Evolutionary conservation across 2,113 vertebrate genomes (phyloP).

Genomic region (Phyllostomus discolor): DNA sequence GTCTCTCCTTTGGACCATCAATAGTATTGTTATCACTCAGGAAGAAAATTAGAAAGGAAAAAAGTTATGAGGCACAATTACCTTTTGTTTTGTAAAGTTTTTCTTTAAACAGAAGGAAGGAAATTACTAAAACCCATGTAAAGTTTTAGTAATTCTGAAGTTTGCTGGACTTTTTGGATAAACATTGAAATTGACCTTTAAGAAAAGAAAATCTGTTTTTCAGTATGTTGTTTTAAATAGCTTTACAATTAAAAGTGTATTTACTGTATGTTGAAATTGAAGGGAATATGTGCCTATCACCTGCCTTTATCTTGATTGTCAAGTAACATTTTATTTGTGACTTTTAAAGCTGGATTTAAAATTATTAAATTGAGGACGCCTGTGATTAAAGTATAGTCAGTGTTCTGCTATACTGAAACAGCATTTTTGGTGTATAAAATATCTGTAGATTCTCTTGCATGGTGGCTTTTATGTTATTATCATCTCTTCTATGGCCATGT

Average conservation of each 20-base stretch:
- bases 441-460: slow-evolving; percentile 75
- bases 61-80: background rate
- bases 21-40: background rate
- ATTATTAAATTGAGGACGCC: slow-evolving; percentile 22
- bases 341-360: slow-evolving; percentile 38
- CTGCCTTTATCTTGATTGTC: background rate
- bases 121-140: background rate
- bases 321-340: background rate
- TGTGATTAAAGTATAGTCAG: slow-evolving; percentile 31
- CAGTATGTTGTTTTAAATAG: background rate
- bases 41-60: slow-evolving; percentile 29
- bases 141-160: background rate
- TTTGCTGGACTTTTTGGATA: background rate
- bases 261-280: slow-evolving; percentile 40
- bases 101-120: slow-evolving; percentile 14
- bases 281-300: background rate
- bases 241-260: slow-evolving; percentile 31
- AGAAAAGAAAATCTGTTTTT: background rate
- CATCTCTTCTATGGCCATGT: slow-evolving; percentile 60
- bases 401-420: background rate
- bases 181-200: background rate
- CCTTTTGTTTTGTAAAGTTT: background rate
- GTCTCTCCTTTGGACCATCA: background rate
- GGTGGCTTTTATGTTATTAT: slow-evolving; percentile 73
- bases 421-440: slow-evolving; percentile 17